phyloP scores from a whole-genome alignment of 2,113 vertebrate species.

The Vanacampus margaritifer region DNA sequence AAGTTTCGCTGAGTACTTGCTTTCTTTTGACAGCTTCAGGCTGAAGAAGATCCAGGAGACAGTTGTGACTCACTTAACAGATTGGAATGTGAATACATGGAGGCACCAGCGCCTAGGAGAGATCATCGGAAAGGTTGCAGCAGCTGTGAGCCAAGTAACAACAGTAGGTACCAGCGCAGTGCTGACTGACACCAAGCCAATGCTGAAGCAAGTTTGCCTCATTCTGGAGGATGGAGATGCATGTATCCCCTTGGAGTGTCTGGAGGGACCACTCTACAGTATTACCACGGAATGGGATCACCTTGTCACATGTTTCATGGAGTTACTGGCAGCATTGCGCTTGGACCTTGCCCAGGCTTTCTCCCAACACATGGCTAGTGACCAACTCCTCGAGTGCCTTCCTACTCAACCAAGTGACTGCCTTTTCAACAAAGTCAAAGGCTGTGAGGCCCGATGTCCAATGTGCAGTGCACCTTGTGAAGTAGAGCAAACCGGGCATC shows the following conservation, averaged over 20 bases:
- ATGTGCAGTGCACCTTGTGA: slow-evolving; percentile 71
- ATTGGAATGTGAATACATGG: slow-evolving; percentile 41
- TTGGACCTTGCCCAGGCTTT: slow-evolving; percentile 52
- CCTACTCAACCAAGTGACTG: slow-evolving; percentile 43
- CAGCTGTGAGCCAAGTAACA: slow-evolving; percentile 40
- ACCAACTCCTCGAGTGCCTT: slow-evolving; percentile 45
- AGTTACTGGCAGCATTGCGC: slow-evolving; percentile 49
- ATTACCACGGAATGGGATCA: slow-evolving; percentile 57
- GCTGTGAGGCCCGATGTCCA: slow-evolving; percentile 69
- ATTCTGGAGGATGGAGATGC: slow-evolving; percentile 52
- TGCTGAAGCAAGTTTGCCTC: slow-evolving; percentile 56
- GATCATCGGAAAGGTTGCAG: slow-evolving; percentile 55
- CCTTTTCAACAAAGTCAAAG: slow-evolving; percentile 59
- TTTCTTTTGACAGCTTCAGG: slow-evolving; percentile 49
- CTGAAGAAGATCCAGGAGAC: slow-evolving; percentile 51
- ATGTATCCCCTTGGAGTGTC: slow-evolving; percentile 25
- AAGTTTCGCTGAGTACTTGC: slow-evolving; percentile 59
- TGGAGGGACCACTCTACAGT: slow-evolving; percentile 57
- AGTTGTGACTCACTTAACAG: slow-evolving; percentile 50
- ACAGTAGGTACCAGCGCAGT: slow-evolving; percentile 32
- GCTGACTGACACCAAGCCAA: slow-evolving; percentile 43
- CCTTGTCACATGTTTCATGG: slow-evolving; percentile 57
- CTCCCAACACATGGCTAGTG: slow-evolving; percentile 31
- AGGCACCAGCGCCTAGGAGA: slow-evolving; percentile 58
- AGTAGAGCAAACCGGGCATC: slow-evolving; percentile 44